Base-by-base conservation (phyloP, 2,113 vertebrate species). In the Rhynchopsitta pachyrhyncha region DNA sequence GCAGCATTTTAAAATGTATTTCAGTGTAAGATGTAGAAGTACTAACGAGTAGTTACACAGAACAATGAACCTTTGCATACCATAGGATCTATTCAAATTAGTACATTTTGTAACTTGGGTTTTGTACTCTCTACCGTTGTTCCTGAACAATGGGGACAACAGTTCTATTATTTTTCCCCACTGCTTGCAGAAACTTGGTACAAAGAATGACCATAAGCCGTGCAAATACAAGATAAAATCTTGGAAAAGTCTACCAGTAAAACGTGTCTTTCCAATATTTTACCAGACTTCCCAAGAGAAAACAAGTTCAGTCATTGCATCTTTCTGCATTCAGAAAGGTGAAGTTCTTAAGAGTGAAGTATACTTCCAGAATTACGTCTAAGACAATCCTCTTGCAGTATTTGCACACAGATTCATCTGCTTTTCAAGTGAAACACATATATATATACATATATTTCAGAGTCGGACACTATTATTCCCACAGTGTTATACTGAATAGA, bases 71-170 rank as follows among this genome's bases (percentile, higher is more conserved):
- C 35, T 93, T 53, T 92, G 71, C 68, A 49, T 42, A 57, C 50
- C 39, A 49, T 4, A 76, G 55, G 39, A 86, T 53, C 80, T 94
- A 64, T 83, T 90, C 71, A 91, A 87, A 57, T 66, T 78, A 85
- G 90, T 79, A 92, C 88, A 76, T 86, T 95, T 81, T 90, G 81
- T 94, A 90, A 90, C 66, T 84, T 46, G 46, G 3, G 22, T 91
- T 88, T 81, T 88, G 46, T 78, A 42, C 86, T 92, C 82, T 89
- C 55, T 85, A 71, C 69, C 8, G 3, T 41, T 73, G 75, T 33
- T 93, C 39, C 64, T 86, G 79, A 96, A 81, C 81, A 95, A 76
- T 3, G 4, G 29, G 55, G 24, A 90, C 85, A 91, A 94, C 46
- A 80, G 62, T 50, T 29, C 83, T 84, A 76, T 85, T 95, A 70